These are phyloP conservation scores for Drosophila subquinaria DNA, from an alignment of 2,888 invertebrate species.

Conservation along the genomic window DNA sequence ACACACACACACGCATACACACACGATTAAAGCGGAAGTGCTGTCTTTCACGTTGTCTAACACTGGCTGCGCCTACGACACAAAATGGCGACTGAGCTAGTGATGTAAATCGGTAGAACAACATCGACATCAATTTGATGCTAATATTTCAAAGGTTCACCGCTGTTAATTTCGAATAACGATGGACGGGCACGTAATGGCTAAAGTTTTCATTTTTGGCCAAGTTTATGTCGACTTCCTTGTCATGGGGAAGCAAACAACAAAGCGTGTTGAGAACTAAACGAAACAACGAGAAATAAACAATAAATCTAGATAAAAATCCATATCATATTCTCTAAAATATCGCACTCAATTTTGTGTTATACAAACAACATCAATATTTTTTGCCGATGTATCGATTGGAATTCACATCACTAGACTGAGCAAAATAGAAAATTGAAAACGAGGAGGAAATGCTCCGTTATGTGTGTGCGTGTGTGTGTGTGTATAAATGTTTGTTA, in stretches of 20 bases:
- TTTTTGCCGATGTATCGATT: neutral
- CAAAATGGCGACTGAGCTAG: slow-evolving; percentile 35
- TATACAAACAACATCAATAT: too few relatives aligned
- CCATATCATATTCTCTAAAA: too few relatives aligned
- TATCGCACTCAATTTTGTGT: too few relatives aligned
- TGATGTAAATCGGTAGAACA: neutral
- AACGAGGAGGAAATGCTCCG: slow-evolving; percentile 45
- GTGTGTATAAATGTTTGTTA: slow-evolving; percentile 1
- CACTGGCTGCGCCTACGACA: slow-evolving; percentile 37
- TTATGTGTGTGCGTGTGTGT: neutral
- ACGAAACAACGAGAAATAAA: neutral
- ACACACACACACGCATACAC: slow-evolving; percentile 22
- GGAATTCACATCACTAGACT: neutral
- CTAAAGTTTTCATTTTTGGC: too few relatives aligned
- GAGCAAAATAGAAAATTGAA: slow-evolving; percentile 62
- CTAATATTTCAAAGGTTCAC: too few relatives aligned
- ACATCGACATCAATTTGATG: neutral
- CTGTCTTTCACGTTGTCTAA: slow-evolving; percentile 37
- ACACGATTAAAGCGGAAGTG: slow-evolving; percentile 48
- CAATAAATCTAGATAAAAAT: too few relatives aligned
- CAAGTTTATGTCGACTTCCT: too few relatives aligned
- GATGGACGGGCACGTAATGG: too few relatives aligned
- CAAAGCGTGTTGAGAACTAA: too few relatives aligned
- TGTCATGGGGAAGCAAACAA: too few relatives aligned
- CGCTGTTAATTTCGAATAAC: too few relatives aligned